Evolutionary conservation across 2,113 vertebrate species (phyloP), one percentile per base, ranked within the genome.

Genomic region (Pagrus major): DNA sequence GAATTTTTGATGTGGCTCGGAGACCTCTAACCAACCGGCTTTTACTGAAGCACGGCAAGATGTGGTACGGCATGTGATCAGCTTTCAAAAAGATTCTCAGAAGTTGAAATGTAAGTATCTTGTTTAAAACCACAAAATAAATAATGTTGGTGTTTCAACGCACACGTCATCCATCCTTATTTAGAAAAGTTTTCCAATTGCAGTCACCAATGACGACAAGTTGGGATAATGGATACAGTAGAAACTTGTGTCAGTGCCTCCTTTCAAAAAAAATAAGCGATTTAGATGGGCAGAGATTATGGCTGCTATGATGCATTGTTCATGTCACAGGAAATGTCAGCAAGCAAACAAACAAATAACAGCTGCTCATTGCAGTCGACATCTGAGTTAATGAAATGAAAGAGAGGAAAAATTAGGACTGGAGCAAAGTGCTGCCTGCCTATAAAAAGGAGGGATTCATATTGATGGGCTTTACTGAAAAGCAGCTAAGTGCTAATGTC

Each of bases 381-480:
- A 72, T 92, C 69, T 86, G 80, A 89, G 84, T 88, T 93, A 91
- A 91, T 93, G 88, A 87, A 89, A 91, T 76, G 77, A 86, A 88
- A 88, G 68, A 52, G 69, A 33, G 49, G 76, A 88, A 84, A 84
- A 88, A 89, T 83, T 76, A 71, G 47, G 60, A 56, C 39, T 3
- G 9, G 29, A 67, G 46, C 68, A 74, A 86, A 84, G 79, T 33
- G 39, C 63, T 47, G 78, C 47, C 79, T 73, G 76, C 91, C 79
- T 64, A 44, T 76, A 64, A 56, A 77, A 5, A 74, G 71, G 59
- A 71, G 70, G 70, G 58, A 33, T 31, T 39, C 33, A 33, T 87
- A 92, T 88, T 91, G 90, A 94, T 86, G 90, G 75, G 61, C 68
- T 86, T 77, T 16, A 76, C 83, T 55, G 63, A 86, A 81, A 79